phyloP scores from a whole-genome alignment of 2,888 invertebrate genomes.

The Tolmerus cingulatus region DNA sequence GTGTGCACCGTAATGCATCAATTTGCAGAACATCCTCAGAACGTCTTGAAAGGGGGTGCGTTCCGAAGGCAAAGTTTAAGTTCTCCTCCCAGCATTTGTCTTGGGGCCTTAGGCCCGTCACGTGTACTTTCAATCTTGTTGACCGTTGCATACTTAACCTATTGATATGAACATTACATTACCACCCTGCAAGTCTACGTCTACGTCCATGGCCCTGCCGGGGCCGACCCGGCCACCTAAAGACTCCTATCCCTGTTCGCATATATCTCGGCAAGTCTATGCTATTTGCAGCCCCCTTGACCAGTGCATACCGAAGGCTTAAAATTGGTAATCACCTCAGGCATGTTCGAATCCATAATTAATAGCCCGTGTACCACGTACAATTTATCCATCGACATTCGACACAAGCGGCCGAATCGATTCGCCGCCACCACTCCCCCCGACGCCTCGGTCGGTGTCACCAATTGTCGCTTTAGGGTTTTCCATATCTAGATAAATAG shows the following conservation, averaged over 20 bases:
- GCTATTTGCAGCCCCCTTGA: slow-evolving; percentile 3
- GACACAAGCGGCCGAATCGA: slow-evolving; percentile 41
- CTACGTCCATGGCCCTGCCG: not conserved
- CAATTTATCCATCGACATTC: slow-evolving; percentile 48
- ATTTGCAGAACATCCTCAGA: not conserved
- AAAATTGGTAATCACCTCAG: slow-evolving; percentile 48
- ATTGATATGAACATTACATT: not conserved
- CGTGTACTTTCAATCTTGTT: slow-evolving; percentile 1
- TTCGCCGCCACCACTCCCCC: not conserved
- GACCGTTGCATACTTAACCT: slow-evolving; percentile 4
- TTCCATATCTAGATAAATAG: slow-evolving; percentile 41
- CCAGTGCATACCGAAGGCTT: slow-evolving; percentile 40
- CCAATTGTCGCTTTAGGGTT: slow-evolving; percentile 39
- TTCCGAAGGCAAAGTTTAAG: not conserved
- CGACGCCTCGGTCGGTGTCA: slow-evolving; percentile 17
- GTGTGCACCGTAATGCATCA: not conserved
- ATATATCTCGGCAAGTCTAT: slow-evolving; percentile 10
- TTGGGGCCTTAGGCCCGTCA: not conserved
- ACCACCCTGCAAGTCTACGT: not conserved
- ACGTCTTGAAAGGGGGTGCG: not conserved
- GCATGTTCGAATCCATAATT: slow-evolving; percentile 48
- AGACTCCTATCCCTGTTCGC: not conserved
- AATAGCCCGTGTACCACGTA: slow-evolving; percentile 48
- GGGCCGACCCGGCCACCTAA: not conserved
- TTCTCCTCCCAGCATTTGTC: not conserved